Conservation (phyloP, 2,113 vertebrate species). For the Plecotus auritus region DNA sequence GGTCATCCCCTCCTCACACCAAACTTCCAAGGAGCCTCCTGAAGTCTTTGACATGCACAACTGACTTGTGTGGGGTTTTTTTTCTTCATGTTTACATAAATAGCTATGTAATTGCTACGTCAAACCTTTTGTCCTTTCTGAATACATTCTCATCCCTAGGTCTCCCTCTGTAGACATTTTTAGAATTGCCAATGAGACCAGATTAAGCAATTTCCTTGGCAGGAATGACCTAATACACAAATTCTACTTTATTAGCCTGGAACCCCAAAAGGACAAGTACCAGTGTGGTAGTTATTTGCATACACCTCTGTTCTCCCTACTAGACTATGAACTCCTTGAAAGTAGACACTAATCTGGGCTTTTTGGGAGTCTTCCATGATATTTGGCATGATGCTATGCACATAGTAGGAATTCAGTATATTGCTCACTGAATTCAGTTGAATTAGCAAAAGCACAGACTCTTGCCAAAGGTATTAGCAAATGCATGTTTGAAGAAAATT, state of each 20-base stretch:
- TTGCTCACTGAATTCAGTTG: background rate
- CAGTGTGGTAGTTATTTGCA: background rate
- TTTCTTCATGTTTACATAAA: background rate
- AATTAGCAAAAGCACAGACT: slow-evolving; percentile 7
- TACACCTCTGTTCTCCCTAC: background rate
- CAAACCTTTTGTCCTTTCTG: background rate
- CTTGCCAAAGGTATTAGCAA: slow-evolving; percentile 52
- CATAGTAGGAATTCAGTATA: slow-evolving; percentile 40
- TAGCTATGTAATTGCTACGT: background rate
- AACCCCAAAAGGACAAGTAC: background rate
- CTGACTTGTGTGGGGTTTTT: background rate
- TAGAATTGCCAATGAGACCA: background rate
- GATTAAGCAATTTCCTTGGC: background rate
- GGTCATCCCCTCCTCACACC: background rate
- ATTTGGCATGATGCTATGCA: background rate
- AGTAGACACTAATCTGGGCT: background rate
- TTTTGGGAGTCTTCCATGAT: background rate
- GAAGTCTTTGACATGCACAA: background rate
- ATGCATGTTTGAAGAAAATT: slow-evolving; percentile 69
- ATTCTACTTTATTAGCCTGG: background rate
- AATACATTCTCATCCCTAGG: background rate
- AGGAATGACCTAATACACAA: background rate
- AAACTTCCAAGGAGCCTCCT: background rate
- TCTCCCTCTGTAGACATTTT: background rate
- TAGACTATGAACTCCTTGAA: background rate